phyloP scores from a whole-genome alignment of 2,113 vertebrate genomes.

The Azemiops feae region DNA sequence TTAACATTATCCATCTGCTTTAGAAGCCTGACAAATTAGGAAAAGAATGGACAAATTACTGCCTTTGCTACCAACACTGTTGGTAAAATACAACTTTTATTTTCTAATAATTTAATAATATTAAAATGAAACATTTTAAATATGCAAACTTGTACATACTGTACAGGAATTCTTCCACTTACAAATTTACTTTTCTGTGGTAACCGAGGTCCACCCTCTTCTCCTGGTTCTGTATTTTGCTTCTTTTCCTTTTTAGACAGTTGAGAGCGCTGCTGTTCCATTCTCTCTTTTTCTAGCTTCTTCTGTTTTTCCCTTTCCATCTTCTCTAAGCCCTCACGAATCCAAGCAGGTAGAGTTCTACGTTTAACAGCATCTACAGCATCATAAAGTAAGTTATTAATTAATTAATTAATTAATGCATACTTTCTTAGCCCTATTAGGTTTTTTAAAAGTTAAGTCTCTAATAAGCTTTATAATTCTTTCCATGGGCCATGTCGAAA shows the following conservation, averaged over 20 bases:
- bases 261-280: slow-evolving; percentile 92
- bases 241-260: slow-evolving; percentile 85
- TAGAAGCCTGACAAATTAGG: neutral
- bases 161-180: slow-evolving; percentile 63
- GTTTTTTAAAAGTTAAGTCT: neutral
- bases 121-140: neutral
- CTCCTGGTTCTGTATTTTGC: slow-evolving; percentile 74
- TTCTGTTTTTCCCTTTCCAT: slow-evolving; percentile 99
- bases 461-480: neutral
- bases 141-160: neutral
- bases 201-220: slow-evolving; percentile 84
- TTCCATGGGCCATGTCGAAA: neutral
- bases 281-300: slow-evolving; percentile 90
- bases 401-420: slow-evolving; percentile 2
- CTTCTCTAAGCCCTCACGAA: slow-evolving; percentile 97
- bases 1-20: neutral
- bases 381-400: slow-evolving; percentile 25
- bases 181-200: slow-evolving; percentile 99
- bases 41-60: neutral
- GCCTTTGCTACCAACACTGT: neutral
- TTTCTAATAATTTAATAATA: neutral
- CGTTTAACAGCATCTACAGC: slow-evolving; percentile 91
- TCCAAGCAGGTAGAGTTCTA: slow-evolving; percentile 97
- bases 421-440: neutral
- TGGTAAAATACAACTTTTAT: neutral